A percentile compares a stretch with the other conserved stretches of the same genome.
Conservation (phyloP, 2,113 vertebrate genomes). For the Chlamydotis undulata region DNA sequence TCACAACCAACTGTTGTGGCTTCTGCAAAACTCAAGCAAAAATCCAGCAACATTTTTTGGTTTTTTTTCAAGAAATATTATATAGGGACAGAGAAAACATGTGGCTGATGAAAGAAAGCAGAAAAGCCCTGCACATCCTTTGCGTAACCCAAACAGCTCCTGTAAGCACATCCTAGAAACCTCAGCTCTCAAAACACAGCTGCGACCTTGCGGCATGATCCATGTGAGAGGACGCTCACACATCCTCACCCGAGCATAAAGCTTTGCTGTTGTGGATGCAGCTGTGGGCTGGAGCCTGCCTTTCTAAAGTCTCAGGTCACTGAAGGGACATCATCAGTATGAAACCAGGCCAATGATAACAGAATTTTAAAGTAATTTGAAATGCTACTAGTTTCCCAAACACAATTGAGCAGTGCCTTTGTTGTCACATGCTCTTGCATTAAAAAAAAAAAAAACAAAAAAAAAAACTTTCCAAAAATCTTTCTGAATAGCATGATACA, state of each 20-base stretch:
- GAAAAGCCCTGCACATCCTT: background rate
- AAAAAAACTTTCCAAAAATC: background rate
- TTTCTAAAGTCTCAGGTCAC: background rate
- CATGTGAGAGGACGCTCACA: background rate
- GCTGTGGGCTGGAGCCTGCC: background rate
- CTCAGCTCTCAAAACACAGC: background rate
- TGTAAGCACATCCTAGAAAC: background rate
- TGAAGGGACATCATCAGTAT: background rate
- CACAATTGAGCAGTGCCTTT: background rate
- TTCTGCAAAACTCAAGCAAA: background rate
- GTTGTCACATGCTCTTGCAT: background rate
- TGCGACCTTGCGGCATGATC: background rate
- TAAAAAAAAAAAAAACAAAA: background rate
- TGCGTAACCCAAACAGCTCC: background rate
- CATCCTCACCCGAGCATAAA: background rate
- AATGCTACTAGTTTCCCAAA: background rate
- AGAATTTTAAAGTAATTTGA: background rate
- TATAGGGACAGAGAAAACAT: background rate
- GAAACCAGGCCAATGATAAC: background rate
- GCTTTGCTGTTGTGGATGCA: background rate
- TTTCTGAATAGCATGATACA: background rate
- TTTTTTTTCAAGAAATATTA: background rate
- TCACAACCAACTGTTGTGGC: background rate
- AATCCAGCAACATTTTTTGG: background rate
- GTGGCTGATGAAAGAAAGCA: background rate